Evolutionary conservation across 2,888 invertebrate species (phyloP).

Genomic region (Tridacna gigas): DNA sequence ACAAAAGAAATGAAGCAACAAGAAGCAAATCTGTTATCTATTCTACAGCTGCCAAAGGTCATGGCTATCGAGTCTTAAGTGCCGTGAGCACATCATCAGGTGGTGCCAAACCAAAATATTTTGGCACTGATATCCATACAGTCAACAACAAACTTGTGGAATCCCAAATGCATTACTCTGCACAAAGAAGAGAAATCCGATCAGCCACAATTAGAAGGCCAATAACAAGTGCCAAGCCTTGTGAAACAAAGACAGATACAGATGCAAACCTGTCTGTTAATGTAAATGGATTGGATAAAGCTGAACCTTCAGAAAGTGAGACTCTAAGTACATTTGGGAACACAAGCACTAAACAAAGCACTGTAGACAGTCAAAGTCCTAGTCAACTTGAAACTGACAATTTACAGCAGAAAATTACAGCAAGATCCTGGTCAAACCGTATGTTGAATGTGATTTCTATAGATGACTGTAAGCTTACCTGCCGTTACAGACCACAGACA

Average conservation of each 20-base stretch:
- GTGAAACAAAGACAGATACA: slow-evolving; percentile 34
- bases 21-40: slow-evolving; percentile 53
- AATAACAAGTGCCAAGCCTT: slow-evolving; percentile 54
- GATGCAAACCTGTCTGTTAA: slow-evolving; percentile 37
- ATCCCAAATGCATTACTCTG: slow-evolving; percentile 66
- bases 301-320: slow-evolving; percentile 38
- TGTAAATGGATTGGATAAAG: slow-evolving; percentile 18
- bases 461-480: slow-evolving; percentile 76
- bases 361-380: slow-evolving; percentile 27
- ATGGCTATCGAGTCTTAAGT: slow-evolving; percentile 41
- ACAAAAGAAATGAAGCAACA: slow-evolving; percentile 35
- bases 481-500: slow-evolving; percentile 66
- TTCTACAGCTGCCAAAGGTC: slow-evolving; percentile 19
- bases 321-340: slow-evolving; percentile 45
- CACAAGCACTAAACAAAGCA: slow-evolving; percentile 35
- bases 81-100: slow-evolving; percentile 41
- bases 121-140: slow-evolving; percentile 63
- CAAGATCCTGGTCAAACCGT: slow-evolving; percentile 72
- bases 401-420: slow-evolving; percentile 61
- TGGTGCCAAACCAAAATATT: slow-evolving; percentile 39
- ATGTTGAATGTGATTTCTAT: slow-evolving; percentile 76
- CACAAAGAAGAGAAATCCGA: slow-evolving; percentile 62
- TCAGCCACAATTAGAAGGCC: slow-evolving; percentile 46
- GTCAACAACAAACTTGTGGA: slow-evolving; percentile 66
- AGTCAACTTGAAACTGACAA: slow-evolving; percentile 22